Conservation (phyloP, 2,888 invertebrate genomes). For the Holacanthella duospinosa region DNA sequence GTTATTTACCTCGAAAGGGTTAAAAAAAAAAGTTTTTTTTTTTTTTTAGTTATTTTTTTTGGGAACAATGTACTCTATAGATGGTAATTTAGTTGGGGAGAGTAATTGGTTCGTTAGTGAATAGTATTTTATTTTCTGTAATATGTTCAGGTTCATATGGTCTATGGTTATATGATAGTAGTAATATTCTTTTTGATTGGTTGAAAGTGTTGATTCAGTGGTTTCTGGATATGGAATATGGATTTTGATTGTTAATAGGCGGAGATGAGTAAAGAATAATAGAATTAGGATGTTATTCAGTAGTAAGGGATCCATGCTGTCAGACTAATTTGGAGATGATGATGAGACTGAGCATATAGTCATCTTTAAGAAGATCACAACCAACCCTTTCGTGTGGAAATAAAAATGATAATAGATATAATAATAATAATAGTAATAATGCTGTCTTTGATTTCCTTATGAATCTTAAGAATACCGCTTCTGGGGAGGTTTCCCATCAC, state of each 20-base stretch:
- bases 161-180: too few species aligned
- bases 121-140: too few species aligned
- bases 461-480: too few species aligned
- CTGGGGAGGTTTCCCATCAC: too few species aligned
- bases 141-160: too few species aligned
- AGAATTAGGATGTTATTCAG: conserved; percentile 13
- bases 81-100: neutral
- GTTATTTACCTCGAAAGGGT: too few species aligned
- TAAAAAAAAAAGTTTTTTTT: too few species aligned
- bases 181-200: conserved; percentile 5
- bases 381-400: neutral
- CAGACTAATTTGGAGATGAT: conserved; percentile 14
- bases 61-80: neutral
- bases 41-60: neutral
- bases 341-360: neutral
- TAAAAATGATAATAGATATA: too few species aligned
- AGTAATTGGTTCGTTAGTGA: neutral
- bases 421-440: neutral
- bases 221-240: too few species aligned
- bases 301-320: conserved; percentile 9
- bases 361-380: neutral
- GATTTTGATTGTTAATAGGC: neutral
- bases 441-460: neutral
- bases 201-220: neutral
- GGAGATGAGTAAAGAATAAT: conserved; percentile 12